These are phyloP conservation scores for Troides aeacus DNA, from an alignment of 2,888 invertebrate species.

Conservation along the genomic window DNA sequence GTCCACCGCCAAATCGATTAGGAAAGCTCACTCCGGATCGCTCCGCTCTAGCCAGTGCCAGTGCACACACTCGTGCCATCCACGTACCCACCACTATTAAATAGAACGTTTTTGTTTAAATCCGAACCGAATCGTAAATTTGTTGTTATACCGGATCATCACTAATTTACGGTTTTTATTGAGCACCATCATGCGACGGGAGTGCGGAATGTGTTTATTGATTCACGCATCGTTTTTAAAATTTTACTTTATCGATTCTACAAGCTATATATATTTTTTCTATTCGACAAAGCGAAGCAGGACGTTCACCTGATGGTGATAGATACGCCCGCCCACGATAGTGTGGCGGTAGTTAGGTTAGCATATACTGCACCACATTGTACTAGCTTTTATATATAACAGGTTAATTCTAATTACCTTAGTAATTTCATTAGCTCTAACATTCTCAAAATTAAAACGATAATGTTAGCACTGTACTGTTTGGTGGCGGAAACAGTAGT, in stretches of 20 bases:
- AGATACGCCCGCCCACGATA: too few relatives aligned
- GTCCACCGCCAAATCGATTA: conserved; percentile 70
- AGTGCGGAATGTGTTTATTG: conserved; percentile 69
- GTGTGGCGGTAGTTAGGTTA: too few relatives aligned
- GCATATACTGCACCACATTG: too few relatives aligned
- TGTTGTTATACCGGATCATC: conserved; percentile 70
- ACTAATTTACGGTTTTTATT: conserved; percentile 71
- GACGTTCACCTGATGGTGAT: too few relatives aligned
- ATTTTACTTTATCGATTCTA: conserved; percentile 56
- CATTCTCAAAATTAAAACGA: too few relatives aligned
- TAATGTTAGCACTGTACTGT: too few relatives aligned
- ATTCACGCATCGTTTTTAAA: conserved; percentile 62
- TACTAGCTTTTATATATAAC: too few relatives aligned
- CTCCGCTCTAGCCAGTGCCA: conserved; percentile 35
- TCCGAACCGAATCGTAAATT: conserved; percentile 75
- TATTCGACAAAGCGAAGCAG: too few relatives aligned
- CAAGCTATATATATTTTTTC: conserved; percentile 35
- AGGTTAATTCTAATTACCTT: too few relatives aligned
- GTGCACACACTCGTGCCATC: conserved; percentile 56
- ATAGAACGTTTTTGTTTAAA: conserved; percentile 79
- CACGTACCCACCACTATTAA: conserved; percentile 68
- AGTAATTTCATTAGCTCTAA: too few relatives aligned
- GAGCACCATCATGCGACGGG: conserved; percentile 68
- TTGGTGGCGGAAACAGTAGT: too few relatives aligned
- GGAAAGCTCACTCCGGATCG: conserved; percentile 49